Percentiles rank a stretch among this genome's conserved stretches.
phyloP scores from a whole-genome alignment of 2,888 invertebrate species.

The Himalopsyche kuldschensis region DNA sequence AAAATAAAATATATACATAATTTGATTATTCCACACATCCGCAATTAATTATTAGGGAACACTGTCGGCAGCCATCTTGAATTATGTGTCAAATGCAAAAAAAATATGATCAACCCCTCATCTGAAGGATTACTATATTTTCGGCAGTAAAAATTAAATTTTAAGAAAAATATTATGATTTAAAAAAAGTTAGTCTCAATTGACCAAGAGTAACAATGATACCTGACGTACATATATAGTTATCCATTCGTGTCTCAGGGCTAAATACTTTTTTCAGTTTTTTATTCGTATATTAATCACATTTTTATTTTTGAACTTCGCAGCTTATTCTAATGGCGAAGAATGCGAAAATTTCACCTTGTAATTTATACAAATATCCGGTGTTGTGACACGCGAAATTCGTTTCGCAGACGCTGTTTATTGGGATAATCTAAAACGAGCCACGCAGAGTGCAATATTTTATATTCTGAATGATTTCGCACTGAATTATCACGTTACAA shows the following conservation, averaged over 20 bases:
- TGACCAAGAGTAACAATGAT: not conserved
- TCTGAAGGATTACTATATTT: too few species aligned
- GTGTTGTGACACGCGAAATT: not conserved
- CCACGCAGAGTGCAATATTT: not conserved
- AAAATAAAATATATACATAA: too few species aligned
- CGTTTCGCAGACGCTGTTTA: not conserved
- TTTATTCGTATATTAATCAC: not conserved
- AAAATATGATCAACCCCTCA: too few species aligned
- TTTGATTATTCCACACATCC: too few species aligned
- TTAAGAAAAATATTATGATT: too few species aligned
- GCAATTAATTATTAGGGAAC: too few species aligned
- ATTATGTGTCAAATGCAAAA: too few species aligned
- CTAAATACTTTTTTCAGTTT: not conserved
- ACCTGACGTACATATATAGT: not conserved
- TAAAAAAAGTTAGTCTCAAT: too few species aligned
- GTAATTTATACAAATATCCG: not conserved
- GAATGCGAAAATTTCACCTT: not conserved
- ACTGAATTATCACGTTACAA: not conserved
- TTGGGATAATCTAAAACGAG: not conserved
- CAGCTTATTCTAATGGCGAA: not conserved
- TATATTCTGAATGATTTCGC: not conserved
- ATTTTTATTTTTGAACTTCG: not conserved
- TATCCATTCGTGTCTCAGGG: not conserved
- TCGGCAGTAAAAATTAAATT: too few species aligned
- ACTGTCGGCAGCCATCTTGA: too few species aligned